Evolutionary conservation across 2,888 invertebrate species (phyloP), one percentile per base, ranked within the genome.

Genomic region (Alviniconcha strummeri): DNA sequence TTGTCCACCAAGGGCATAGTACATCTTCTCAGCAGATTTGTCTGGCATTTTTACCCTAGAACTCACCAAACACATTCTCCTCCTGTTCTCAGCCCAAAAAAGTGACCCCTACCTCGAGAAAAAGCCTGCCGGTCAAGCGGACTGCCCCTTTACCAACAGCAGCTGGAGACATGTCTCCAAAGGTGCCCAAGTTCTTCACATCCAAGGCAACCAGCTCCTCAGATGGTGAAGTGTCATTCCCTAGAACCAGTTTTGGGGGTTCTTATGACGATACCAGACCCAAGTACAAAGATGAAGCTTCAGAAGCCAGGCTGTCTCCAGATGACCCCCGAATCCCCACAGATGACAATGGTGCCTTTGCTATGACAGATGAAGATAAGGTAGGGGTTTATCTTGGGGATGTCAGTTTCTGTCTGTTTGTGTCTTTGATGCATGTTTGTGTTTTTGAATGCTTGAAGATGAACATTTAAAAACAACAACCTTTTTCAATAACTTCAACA

Each of bases 261-360:
- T 54, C 74, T 19, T 15, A 36, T 74, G 81, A 54, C 54, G 36
- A 11, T 7, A 75, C 56, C 9, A 54, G 15, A 15, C 82, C 82
- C n/a, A 64, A 52, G 76, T 82, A 82, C 82, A 82, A 82, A 67
- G 82, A 82, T 64, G 82, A 82, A n/a, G 82, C 82, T 6, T 82
- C 82, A 9, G 82, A 82, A 64, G 82, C 82, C 3, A 64, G 82
- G 19, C 56, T 82, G 19, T 82, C 82, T 0, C 82, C 82, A 5
- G 82, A 82, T 55, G 82, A 82, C 56, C 36, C 69, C 11, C 64
- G 82, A 36, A 76, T 82, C 5, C 77, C 74, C 15, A 77, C 19
- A 15, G 82, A 82, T 54, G 82, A 69, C 6, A 77, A 82, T 2
- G 82, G 69, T 36, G 77, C 52, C n/a, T 55, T 75, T 52, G 52